Evolutionary conservation across 2,888 invertebrate genomes (phyloP).

Genomic region (Neoaliturus tenellus): DNA sequence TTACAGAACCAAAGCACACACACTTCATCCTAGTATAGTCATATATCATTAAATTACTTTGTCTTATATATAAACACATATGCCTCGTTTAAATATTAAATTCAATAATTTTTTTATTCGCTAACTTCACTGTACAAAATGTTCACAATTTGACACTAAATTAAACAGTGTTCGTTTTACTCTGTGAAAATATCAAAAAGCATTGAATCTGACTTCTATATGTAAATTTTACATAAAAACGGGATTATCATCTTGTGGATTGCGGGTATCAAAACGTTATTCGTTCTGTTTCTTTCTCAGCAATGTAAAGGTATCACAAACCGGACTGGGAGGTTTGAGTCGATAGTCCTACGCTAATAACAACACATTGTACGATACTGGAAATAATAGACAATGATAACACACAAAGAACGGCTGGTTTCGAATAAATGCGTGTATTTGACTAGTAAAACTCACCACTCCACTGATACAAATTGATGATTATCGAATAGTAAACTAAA

Average conservation of each 20-base stretch:
- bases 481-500: slow-evolving; percentile 51
- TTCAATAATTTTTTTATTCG: slow-evolving; percentile 65
- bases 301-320: slow-evolving; percentile 66
- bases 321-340: slow-evolving; percentile 32
- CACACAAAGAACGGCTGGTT: slow-evolving; percentile 56
- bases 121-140: slow-evolving; percentile 67
- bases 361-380: slow-evolving; percentile 54
- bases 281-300: slow-evolving; percentile 63
- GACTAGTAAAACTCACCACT: slow-evolving; percentile 68
- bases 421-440: slow-evolving; percentile 65
- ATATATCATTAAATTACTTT: slow-evolving; percentile 60
- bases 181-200: slow-evolving; percentile 66
- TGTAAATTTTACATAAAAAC: slow-evolving; percentile 64
- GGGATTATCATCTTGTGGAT: slow-evolving; percentile 61
- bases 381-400: slow-evolving; percentile 58
- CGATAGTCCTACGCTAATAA: slow-evolving; percentile 30
- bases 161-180: slow-evolving; percentile 64
- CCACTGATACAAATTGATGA: slow-evolving; percentile 60
- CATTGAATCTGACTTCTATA: slow-evolving; percentile 65
- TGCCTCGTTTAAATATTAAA: slow-evolving; percentile 66
- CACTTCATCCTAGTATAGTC: slow-evolving; percentile 57
- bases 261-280: slow-evolving; percentile 66
- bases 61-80: slow-evolving; percentile 62
- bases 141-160: slow-evolving; percentile 67
- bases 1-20: slow-evolving; percentile 59